phyloP scores from a whole-genome alignment of 2,113 vertebrate species.

The Felis chaus region DNA sequence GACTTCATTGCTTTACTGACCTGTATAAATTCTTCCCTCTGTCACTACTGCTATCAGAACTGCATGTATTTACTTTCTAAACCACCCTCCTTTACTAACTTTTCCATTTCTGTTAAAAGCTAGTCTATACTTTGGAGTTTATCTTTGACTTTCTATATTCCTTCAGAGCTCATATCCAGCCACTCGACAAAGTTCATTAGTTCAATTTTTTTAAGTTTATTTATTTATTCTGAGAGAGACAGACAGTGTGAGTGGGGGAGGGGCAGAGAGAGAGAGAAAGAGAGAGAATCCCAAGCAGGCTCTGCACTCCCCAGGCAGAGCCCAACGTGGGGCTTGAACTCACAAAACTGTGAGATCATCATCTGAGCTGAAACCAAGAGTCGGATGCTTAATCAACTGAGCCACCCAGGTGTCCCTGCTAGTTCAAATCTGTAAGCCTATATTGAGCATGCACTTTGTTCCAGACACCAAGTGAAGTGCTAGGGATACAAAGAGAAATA shows the following conservation, averaged over 20 bases:
- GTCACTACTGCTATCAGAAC: not conserved
- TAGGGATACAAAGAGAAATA: not conserved
- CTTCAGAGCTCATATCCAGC: not conserved
- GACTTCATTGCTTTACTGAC: not conserved
- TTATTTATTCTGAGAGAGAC: too few relatives aligned
- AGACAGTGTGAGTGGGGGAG: too few relatives aligned
- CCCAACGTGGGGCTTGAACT: too few relatives aligned
- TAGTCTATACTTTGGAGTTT: not conserved
- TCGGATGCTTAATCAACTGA: too few relatives aligned
- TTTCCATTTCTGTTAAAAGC: not conserved
- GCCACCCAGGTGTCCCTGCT: too few relatives aligned
- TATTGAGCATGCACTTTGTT: not conserved
- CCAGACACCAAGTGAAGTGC: not conserved
- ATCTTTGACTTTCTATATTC: not conserved
- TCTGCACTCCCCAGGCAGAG: too few relatives aligned
- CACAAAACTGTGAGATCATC: too few relatives aligned
- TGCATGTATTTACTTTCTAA: conserved; percentile 21
- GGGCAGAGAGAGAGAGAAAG: too few relatives aligned
- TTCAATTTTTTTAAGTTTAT: not conserved
- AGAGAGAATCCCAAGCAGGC: too few relatives aligned
- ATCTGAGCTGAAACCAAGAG: too few relatives aligned
- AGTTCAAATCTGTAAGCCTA: not conserved
- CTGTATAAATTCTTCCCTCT: not conserved
- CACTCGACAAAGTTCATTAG: not conserved
- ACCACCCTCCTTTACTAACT: not conserved